These are phyloP conservation scores for Clytia hemisphaerica DNA, from an alignment of 30 jellyfish, hydroid and myxozoan species.

Conservation along the genomic window DNA sequence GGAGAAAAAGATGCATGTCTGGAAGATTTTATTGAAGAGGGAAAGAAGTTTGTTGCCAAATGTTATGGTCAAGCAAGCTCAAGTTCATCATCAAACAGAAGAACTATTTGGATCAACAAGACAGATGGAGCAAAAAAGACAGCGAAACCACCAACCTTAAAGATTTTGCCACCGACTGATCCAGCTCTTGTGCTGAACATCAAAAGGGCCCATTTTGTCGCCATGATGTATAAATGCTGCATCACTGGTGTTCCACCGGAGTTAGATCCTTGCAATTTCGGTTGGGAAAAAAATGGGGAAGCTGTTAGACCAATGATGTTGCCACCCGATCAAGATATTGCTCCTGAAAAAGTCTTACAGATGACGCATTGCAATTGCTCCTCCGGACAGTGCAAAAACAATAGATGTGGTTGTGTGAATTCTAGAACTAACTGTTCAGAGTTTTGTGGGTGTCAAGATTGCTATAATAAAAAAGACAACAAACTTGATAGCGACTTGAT, in stretches of 20 bases:
- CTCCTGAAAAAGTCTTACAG: neutral
- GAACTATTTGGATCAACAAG: neutral
- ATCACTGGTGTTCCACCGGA: neutral
- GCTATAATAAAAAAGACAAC: neutral
- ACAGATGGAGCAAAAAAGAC: constrained; percentile 2
- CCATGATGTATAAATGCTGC: neutral
- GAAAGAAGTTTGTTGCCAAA: neutral
- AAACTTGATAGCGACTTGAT: no score
- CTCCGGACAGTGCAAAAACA: neutral
- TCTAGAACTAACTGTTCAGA: neutral
- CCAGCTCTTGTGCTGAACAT: neutral
- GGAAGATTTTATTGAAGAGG: neutral
- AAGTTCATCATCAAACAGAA: neutral
- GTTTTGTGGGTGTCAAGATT: neutral
- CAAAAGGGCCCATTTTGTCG: neutral
- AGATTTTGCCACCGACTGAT: neutral
- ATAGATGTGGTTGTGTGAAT: neutral
- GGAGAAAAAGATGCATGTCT: neutral
- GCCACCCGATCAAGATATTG: neutral
- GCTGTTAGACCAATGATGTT: neutral
- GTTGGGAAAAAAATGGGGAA: constrained; percentile 2
- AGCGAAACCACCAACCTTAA: neutral
- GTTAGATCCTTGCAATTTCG: neutral
- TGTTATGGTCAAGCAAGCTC: neutral
- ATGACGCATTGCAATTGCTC: neutral